These are phyloP conservation scores for Listrodromus nycthemerus DNA, from an alignment of 2,888 invertebrate genomes.

Conservation along the genomic window DNA sequence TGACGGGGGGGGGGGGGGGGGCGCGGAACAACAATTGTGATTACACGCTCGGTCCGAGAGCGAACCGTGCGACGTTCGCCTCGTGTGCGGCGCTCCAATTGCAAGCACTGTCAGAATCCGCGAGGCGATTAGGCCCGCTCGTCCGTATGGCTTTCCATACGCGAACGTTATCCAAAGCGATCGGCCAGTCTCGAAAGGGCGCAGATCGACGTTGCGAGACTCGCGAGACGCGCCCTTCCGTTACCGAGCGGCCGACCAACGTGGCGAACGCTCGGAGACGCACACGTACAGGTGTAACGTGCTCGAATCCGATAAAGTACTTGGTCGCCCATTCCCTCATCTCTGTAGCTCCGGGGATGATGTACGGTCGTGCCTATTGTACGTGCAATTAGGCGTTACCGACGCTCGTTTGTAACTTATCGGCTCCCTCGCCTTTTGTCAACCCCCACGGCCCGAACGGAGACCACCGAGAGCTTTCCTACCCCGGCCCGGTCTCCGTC, in stretches of 20 bases:
- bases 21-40: conserved; percentile 65
- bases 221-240: background rate
- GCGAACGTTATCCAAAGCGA: background rate
- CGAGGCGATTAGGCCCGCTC: conserved; percentile 58
- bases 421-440: conserved; percentile 56
- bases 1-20: no score
- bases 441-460: conserved; percentile 12
- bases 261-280: no score
- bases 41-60: conserved; percentile 60
- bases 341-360: conserved; percentile 37
- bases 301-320: conserved; percentile 64
- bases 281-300: conserved; percentile 15
- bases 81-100: background rate
- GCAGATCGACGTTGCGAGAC: background rate
- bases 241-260: background rate
- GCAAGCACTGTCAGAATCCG: conserved; percentile 53
- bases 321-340: conserved; percentile 23
- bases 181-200: background rate
- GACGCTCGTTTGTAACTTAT: conserved; percentile 64
- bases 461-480: background rate
- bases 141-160: conserved; percentile 21
- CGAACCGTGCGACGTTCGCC: conserved; percentile 54
- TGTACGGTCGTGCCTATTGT: conserved; percentile 62
- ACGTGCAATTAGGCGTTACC: conserved; percentile 65
- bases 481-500: background rate